Conservation (phyloP, 2,113 vertebrate genomes). For the Coptodon bakossiorum region DNA sequence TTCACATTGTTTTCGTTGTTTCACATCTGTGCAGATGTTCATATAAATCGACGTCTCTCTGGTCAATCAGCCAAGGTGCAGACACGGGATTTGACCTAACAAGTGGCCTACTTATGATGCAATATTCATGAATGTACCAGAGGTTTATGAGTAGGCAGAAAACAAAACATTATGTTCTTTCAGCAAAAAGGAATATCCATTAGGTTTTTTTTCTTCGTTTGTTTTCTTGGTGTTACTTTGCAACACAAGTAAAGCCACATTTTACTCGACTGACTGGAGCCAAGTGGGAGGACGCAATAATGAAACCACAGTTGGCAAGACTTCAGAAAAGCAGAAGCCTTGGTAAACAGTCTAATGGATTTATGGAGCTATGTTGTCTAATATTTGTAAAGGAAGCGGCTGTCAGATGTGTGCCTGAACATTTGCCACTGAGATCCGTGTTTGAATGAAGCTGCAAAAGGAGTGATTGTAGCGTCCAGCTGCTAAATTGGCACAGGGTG, state of each 20-base stretch:
- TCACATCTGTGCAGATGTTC: conserved; percentile 53
- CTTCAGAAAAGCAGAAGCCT: background rate
- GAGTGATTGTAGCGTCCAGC: background rate
- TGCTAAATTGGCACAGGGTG: background rate
- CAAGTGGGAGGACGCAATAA: background rate
- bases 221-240: background rate
- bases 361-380: background rate
- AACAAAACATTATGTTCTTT: background rate
- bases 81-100: background rate
- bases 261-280: background rate
- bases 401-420: background rate
- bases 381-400: background rate
- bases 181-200: background rate
- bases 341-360: background rate
- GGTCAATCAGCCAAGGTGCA: background rate
- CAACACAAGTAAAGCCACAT: background rate
- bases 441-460: background rate
- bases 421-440: background rate
- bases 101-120: conserved; percentile 4
- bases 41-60: conserved; percentile 24
- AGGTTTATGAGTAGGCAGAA: background rate
- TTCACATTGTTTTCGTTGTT: background rate
- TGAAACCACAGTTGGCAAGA: background rate
- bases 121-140: background rate
- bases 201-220: background rate